Percentiles rank a stretch among this genome's conserved stretches.
phyloP scores from a whole-genome alignment of 2,797 vertebrate species.

The Mionectes olivaceus region DNA sequence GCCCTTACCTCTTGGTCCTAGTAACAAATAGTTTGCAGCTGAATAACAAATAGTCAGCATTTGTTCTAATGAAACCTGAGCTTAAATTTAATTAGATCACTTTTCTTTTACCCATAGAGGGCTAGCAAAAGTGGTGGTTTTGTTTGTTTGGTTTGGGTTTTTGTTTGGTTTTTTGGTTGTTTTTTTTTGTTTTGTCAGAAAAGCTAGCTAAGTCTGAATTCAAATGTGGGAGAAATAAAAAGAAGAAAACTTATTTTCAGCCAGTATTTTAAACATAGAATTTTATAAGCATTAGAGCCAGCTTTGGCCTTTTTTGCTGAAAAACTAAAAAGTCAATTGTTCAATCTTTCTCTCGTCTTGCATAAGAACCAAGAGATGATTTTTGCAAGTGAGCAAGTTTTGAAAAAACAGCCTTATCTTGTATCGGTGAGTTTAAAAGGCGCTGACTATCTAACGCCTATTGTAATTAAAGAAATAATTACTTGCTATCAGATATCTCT shows the following conservation, averaged over 20 bases:
- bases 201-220: neutral
- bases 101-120: neutral
- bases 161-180: no score
- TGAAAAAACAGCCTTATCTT: conserved; percentile 87
- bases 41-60: neutral
- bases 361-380: conserved; percentile 92
- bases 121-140: neutral
- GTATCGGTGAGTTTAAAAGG: conserved; percentile 87
- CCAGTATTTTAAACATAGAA: neutral
- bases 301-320: neutral
- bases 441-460: conserved; percentile 31
- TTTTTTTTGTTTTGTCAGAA: neutral
- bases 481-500: conserved; percentile 12
- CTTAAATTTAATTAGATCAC: neutral
- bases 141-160: neutral
- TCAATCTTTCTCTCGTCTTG: conserved; percentile 79
- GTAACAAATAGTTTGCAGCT: neutral
- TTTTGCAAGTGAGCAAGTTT: conserved; percentile 93
- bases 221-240: neutral
- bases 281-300: neutral
- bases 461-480: conserved; percentile 52
- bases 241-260: neutral
- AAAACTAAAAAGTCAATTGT: conserved; percentile 64
- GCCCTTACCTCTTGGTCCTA: neutral
- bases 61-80: neutral